phyloP scores from a whole-genome alignment of 1,140 invertebrate species.

The Saccostrea echinata region DNA sequence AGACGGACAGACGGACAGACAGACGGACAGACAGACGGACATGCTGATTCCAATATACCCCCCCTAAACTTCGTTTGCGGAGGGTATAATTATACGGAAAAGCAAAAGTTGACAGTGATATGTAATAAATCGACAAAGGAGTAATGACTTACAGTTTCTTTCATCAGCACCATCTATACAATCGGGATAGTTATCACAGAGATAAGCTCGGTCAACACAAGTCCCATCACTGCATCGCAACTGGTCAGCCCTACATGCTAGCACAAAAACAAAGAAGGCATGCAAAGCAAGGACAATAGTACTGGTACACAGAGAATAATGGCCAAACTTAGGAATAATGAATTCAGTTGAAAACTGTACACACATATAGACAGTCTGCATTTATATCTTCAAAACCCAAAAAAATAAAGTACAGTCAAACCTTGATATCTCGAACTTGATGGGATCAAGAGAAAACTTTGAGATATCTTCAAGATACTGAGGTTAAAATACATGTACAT shows the following conservation, averaged over 20 bases:
- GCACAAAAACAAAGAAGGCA: conserved; percentile 34
- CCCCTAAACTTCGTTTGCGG: no score
- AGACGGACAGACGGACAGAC: no score
- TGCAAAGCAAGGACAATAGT: not conserved
- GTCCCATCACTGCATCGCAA: conserved; percentile 67
- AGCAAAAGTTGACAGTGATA: not conserved
- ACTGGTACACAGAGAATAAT: not conserved
- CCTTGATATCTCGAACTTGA: not conserved
- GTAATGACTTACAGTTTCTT: conserved; percentile 53
- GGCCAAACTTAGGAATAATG: not conserved
- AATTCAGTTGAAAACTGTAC: conserved; percentile 14
- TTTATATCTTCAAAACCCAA: no score
- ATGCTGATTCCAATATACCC: no score
- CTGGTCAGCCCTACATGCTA: conserved; percentile 63
- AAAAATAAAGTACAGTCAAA: not conserved
- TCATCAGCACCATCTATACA: conserved; percentile 56
- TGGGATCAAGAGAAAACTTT: no score
- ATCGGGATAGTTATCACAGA: conserved; percentile 56
- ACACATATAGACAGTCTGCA: not conserved
- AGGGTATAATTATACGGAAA: not conserved
- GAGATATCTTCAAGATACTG: no score
- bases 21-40: no score
- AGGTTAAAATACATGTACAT: no score
- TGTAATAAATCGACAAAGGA: not conserved
- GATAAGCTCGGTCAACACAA: conserved; percentile 67